Evolutionary conservation across 2,113 vertebrate species (phyloP).

Genomic region (Sciurus niger): DNA sequence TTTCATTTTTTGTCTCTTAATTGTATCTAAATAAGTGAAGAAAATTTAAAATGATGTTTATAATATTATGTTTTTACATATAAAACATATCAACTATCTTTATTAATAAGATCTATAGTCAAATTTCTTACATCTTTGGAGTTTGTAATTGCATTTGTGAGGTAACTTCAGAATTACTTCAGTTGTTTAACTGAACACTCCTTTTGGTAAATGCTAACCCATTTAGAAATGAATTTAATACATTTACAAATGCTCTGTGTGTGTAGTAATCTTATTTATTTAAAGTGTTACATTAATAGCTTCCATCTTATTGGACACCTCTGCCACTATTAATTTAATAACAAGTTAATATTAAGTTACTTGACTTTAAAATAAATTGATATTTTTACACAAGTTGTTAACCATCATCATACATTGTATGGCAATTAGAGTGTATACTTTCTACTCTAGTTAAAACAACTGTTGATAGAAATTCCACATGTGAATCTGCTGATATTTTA

Average conservation of each 20-base stretch:
- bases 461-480: not conserved
- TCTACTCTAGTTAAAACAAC: not conserved
- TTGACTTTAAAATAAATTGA: conserved; percentile 49
- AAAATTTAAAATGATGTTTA: not conserved
- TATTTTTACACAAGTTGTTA: not conserved
- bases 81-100: conserved; percentile 28
- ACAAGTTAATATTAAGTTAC: not conserved
- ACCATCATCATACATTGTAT: not conserved
- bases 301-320: not conserved
- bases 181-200: conserved; percentile 66
- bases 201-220: conserved; percentile 55
- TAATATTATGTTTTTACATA: not conserved
- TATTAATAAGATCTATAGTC: conserved; percentile 18
- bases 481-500: not conserved
- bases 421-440: not conserved
- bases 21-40: not conserved
- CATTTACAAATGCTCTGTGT: conserved; percentile 12
- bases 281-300: not conserved
- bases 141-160: conserved; percentile 69
- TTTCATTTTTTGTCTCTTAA: not conserved
- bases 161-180: not conserved
- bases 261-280: not conserved
- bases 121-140: not conserved
- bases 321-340: not conserved
- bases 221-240: not conserved